phyloP scores from a whole-genome alignment of 2,113 vertebrate species.

The Collichthys lucidus region DNA sequence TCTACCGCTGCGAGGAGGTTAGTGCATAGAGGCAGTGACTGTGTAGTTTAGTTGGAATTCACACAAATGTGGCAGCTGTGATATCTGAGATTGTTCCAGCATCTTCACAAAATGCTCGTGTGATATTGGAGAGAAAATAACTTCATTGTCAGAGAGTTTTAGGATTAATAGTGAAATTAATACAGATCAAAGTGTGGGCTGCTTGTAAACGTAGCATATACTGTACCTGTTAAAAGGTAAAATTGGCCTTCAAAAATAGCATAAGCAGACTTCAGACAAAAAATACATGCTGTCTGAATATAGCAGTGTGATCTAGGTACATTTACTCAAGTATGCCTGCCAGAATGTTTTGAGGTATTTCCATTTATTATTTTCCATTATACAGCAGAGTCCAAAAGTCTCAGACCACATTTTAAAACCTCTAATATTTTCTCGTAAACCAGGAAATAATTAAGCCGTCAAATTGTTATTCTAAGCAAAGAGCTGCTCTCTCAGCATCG shows the following conservation, averaged over 20 bases:
- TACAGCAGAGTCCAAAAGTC: too few species aligned
- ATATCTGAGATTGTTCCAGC: too few species aligned
- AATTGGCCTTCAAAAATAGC: background rate
- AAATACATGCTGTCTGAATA: background rate
- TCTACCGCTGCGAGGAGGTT: conserved; percentile 51
- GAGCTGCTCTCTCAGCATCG: too few species aligned
- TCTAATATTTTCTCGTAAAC: too few species aligned
- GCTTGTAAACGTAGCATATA: background rate
- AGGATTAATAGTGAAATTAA: background rate
- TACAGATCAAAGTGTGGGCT: background rate
- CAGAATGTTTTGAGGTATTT: background rate
- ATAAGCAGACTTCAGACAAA: too few species aligned
- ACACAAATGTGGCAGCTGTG: background rate
- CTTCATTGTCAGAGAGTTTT: background rate
- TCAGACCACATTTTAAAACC: too few species aligned
- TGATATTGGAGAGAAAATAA: background rate
- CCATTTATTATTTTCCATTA: background rate
- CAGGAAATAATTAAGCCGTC: too few species aligned
- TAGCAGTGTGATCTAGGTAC: background rate
- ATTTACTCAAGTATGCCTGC: background rate
- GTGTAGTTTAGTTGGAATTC: background rate
- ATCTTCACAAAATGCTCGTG: background rate
- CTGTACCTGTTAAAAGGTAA: background rate
- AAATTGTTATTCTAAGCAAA: too few species aligned
- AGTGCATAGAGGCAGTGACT: conserved; percentile 12